Percentiles rank a stretch among this genome's conserved stretches.
These are phyloP conservation scores for Trichacis sp. DNA, from an alignment of 2,888 invertebrate species.

Conservation along the genomic window DNA sequence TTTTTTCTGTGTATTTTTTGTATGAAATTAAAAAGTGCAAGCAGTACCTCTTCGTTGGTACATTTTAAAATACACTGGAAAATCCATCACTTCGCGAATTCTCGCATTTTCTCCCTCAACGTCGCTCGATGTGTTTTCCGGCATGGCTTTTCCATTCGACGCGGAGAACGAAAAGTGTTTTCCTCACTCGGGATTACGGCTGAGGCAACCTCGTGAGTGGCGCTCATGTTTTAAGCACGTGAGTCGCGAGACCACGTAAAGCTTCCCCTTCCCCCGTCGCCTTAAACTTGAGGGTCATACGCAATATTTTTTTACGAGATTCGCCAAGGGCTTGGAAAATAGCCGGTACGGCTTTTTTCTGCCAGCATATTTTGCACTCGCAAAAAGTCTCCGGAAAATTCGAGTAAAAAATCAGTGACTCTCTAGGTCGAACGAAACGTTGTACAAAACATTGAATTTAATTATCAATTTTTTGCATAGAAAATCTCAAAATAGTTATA, in stretches of 20 bases:
- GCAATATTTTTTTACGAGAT: slow-evolving; percentile 18
- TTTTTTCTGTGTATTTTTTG: too few species aligned
- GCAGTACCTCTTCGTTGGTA: too few species aligned
- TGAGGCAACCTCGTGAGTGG: slow-evolving; percentile 11
- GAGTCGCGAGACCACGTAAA: slow-evolving; percentile 17
- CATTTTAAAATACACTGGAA: background rate
- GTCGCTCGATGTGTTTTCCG: background rate
- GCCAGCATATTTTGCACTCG: too few species aligned
- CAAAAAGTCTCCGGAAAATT: too few species aligned
- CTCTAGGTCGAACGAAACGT: too few species aligned
- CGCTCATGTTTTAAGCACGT: slow-evolving; percentile 18
- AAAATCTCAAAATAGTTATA: too few species aligned
- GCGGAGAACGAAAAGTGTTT: slow-evolving; percentile 19
- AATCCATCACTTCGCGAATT: background rate
- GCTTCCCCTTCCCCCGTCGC: slow-evolving; percentile 10
- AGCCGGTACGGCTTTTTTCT: too few species aligned
- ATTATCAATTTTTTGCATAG: too few species aligned
- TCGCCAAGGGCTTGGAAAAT: slow-evolving; percentile 13
- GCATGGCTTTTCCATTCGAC: background rate
- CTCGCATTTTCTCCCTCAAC: background rate
- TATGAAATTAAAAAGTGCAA: too few species aligned
- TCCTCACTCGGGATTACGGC: slow-evolving; percentile 17
- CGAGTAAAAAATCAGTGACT: too few species aligned
- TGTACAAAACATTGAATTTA: too few species aligned
- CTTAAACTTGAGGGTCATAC: slow-evolving; percentile 6